Conservation (phyloP, 2,888 invertebrate genomes). For the Subacronicta megacephala region DNA sequence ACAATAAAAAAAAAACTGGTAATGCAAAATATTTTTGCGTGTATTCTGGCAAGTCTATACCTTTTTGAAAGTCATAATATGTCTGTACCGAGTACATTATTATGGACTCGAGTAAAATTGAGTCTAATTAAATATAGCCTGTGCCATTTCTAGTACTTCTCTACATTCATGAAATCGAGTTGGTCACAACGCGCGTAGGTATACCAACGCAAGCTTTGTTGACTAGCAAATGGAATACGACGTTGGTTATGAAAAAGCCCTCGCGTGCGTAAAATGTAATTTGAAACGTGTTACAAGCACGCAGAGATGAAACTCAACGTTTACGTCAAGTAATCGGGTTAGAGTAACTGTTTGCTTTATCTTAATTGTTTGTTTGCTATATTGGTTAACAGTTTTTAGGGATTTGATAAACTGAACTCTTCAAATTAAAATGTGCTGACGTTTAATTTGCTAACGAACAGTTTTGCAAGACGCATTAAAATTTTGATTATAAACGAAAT, state of each 20-base stretch:
- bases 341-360: conserved; percentile 9
- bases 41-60: too few relatives aligned
- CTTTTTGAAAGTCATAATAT: too few relatives aligned
- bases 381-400: background rate
- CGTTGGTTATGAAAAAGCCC: conserved; percentile 65
- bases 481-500: too few relatives aligned
- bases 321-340: conserved; percentile 12
- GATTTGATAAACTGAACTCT: background rate
- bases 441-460: too few relatives aligned
- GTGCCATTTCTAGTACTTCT: conserved; percentile 42
- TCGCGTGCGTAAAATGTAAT: conserved; percentile 65
- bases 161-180: conserved; percentile 36
- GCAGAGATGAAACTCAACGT: conserved; percentile 34
- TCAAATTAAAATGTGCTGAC: too few relatives aligned
- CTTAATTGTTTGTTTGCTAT: conserved; percentile 11
- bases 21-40: too few relatives aligned
- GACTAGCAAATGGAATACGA: conserved; percentile 69
- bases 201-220: conserved; percentile 61
- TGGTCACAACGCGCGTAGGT: conserved; percentile 45
- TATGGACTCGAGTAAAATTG: too few relatives aligned
- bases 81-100: too few relatives aligned
- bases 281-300: conserved; percentile 63
- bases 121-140: background rate
- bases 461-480: too few relatives aligned
- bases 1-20: too few relatives aligned